Percentiles rank a stretch among this genome's conserved stretches.
phyloP scores from a whole-genome alignment of 2,888 invertebrate genomes.

The Lasioglossum calceatum region DNA sequence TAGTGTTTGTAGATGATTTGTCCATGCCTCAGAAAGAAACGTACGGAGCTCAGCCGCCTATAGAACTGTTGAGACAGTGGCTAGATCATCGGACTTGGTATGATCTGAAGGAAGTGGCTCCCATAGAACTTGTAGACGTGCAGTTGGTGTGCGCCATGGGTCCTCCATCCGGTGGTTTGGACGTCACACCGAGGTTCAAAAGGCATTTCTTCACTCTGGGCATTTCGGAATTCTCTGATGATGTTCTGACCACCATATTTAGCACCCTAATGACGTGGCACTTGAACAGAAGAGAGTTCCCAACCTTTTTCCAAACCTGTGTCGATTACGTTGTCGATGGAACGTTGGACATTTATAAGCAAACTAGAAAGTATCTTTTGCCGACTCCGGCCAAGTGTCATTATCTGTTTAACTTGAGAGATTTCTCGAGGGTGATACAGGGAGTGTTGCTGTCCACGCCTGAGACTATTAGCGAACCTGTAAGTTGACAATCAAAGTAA shows the following conservation, averaged over 20 bases:
- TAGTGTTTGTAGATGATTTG: conserved; percentile 97
- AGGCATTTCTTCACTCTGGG: conserved; percentile 94
- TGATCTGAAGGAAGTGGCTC: conserved; percentile 92
- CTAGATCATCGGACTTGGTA: conserved; percentile 96
- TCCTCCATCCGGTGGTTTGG: conserved; percentile 92
- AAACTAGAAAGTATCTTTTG: conserved; percentile 90
- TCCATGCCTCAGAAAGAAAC: conserved; percentile 96
- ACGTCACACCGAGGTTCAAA: conserved; percentile 92
- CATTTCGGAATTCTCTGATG: conserved; percentile 95
- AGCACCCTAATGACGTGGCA: conserved; percentile 97
- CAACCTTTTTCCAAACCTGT: conserved; percentile 94
- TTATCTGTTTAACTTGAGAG: conserved; percentile 97
- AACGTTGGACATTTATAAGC: conserved; percentile 94
- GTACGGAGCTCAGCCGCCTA: conserved; percentile 97
- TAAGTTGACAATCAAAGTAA: conserved; percentile 49
- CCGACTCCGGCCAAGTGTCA: conserved; percentile 98
- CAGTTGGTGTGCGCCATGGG: conserved; percentile 96
- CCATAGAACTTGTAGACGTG: conserved; percentile 93
- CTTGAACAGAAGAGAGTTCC: conserved; percentile 95
- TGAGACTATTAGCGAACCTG: conserved; percentile 92
- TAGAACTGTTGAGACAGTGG: conserved; percentile 95
- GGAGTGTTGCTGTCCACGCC: conserved; percentile 96
- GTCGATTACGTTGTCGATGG: conserved; percentile 93
- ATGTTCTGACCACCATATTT: conserved; percentile 93
- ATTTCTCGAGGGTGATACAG: conserved; percentile 96